Conservation (phyloP, 1,140 invertebrate species). For the Cotesia glomerata region DNA sequence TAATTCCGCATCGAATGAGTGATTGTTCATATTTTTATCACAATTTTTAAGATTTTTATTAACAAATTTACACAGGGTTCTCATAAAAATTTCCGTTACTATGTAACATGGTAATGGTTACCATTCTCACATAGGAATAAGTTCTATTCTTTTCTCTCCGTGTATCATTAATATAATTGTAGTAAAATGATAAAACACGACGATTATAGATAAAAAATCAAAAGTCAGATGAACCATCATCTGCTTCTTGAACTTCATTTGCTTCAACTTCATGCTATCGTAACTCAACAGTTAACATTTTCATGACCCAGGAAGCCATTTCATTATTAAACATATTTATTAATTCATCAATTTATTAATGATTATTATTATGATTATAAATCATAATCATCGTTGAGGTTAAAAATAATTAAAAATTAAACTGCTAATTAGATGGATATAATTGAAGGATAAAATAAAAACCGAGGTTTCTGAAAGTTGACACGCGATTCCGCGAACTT, state of each 20-base stretch:
- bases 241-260: too few species aligned
- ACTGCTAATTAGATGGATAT: too few species aligned
- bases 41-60: too few species aligned
- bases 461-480: constrained; percentile 29
- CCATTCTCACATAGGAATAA: too few species aligned
- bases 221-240: constrained; percentile 1
- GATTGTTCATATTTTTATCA: too few species aligned
- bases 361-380: not conserved
- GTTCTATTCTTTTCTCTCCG: too few species aligned
- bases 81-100: too few species aligned
- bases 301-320: constrained; percentile 12
- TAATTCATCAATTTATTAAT: constrained; percentile 1
- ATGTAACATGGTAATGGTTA: too few species aligned
- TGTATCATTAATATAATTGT: too few species aligned
- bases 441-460: constrained; percentile 12
- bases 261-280: not conserved
- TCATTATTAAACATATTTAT: constrained; percentile 11
- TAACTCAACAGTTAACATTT: constrained; percentile 26
- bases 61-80: too few species aligned
- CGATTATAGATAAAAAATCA: not conserved
- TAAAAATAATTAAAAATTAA: not conserved
- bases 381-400: not conserved
- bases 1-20: too few species aligned
- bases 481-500: constrained; percentile 29
- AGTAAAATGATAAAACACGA: not conserved